phyloP scores from a whole-genome alignment of 2,888 invertebrate genomes.

The Halictus ligatus region DNA sequence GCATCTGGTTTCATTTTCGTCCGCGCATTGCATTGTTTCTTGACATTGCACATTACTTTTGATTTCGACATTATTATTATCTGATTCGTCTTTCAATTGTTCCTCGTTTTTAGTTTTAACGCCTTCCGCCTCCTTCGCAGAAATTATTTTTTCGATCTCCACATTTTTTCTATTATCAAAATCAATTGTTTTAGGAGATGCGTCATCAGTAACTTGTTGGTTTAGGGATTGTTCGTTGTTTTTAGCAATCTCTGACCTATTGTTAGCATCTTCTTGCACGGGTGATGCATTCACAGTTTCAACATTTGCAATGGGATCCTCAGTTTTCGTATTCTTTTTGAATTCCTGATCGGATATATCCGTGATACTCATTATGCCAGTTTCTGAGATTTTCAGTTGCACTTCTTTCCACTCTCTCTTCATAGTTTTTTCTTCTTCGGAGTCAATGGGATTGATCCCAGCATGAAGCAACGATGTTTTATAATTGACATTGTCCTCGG shows the following conservation, averaged over 20 bases:
- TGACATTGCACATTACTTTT: slow-evolving; percentile 30
- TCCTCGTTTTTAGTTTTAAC: slow-evolving; percentile 35
- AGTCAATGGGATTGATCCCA: slow-evolving; percentile 76
- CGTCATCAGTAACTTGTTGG: not conserved
- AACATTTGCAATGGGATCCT: slow-evolving; percentile 36
- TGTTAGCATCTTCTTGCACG: slow-evolving; percentile 7
- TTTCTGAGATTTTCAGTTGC: slow-evolving; percentile 88
- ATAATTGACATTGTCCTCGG: slow-evolving; percentile 80
- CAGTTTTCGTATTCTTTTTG: slow-evolving; percentile 75
- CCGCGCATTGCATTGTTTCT: slow-evolving; percentile 7
- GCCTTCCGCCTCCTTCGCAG: not conserved
- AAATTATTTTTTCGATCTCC: slow-evolving; percentile 2
- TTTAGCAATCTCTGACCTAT: slow-evolving; percentile 21
- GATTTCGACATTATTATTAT: slow-evolving; percentile 58
- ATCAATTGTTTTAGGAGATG: slow-evolving; percentile 25
- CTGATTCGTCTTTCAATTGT: slow-evolving; percentile 37
- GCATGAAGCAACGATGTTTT: slow-evolving; percentile 79
- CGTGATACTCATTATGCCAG: slow-evolving; percentile 88
- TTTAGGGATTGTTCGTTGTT: slow-evolving; percentile 29
- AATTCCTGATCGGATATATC: slow-evolving; percentile 84
- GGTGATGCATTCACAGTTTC: slow-evolving; percentile 36
- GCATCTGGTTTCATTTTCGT: slow-evolving; percentile 15
- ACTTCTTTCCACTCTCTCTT: slow-evolving; percentile 87
- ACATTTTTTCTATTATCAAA: slow-evolving; percentile 13
- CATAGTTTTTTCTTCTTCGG: slow-evolving; percentile 74